Evolutionary conservation across 2,888 invertebrate genomes (phyloP).

Genomic region (Odontocolon sp.): DNA sequence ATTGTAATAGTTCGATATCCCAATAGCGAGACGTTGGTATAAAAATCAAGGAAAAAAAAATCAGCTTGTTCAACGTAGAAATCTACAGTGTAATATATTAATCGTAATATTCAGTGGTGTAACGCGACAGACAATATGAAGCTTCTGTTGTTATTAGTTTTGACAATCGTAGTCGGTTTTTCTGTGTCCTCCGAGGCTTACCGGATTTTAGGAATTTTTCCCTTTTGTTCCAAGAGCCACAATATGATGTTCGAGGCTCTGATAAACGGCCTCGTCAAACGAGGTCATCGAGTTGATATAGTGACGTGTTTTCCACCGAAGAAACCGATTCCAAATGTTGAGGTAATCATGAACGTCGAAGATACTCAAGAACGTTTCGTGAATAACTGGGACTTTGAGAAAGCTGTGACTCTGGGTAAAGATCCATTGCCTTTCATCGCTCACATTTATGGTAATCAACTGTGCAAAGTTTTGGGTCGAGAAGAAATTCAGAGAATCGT

Average conservation of each 20-base stretch:
- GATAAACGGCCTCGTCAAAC: slow-evolving; percentile 77
- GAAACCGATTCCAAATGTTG: slow-evolving; percentile 58
- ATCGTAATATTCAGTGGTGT: no score
- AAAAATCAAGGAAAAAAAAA: no score
- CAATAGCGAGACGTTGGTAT: no score
- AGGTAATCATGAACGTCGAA: slow-evolving; percentile 56
- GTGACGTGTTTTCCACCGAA: slow-evolving; percentile 64
- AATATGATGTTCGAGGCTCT: slow-evolving; percentile 80
- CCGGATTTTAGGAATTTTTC: slow-evolving; percentile 77
- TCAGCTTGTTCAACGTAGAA: no score
- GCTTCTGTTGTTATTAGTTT: neutral
- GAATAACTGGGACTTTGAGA: slow-evolving; percentile 51
- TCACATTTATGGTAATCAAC: slow-evolving; percentile 55
- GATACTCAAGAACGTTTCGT: slow-evolving; percentile 41
- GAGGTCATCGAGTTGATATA: slow-evolving; percentile 80
- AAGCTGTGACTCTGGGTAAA: slow-evolving; percentile 48
- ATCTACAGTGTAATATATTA: no score
- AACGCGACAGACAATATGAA: slow-evolving; percentile 24
- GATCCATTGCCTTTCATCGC: slow-evolving; percentile 52
- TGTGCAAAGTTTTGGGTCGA: slow-evolving; percentile 64
- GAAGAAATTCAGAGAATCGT: slow-evolving; percentile 64
- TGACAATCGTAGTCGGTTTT: neutral
- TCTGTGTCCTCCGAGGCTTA: slow-evolving; percentile 39
- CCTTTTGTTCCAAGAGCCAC: slow-evolving; percentile 81
- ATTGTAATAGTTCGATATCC: no score